Evolutionary conservation across 2,888 invertebrate species (phyloP).

Genomic region (Tipula helvola): DNA sequence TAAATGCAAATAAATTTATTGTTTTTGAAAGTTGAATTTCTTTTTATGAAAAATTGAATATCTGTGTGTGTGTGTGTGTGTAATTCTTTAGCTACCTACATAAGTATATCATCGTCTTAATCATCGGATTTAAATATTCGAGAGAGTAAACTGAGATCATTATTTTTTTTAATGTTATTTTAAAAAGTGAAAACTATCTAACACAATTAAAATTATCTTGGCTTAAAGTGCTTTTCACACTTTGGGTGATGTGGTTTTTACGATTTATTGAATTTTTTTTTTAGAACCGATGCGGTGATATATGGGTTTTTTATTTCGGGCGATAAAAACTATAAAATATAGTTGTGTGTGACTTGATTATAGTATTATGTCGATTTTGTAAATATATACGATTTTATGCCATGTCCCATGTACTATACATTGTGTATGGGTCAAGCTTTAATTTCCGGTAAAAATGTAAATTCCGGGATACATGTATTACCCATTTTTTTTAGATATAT

Average conservation of each 20-base stretch:
- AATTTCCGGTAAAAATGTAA: background rate
- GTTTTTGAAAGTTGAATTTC: background rate
- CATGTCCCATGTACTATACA: background rate
- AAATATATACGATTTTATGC: background rate
- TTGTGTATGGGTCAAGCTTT: background rate
- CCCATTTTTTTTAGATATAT: background rate
- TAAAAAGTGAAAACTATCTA: background rate
- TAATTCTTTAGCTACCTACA: background rate
- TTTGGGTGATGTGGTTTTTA: background rate
- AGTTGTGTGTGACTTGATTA: background rate
- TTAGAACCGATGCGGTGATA: background rate
- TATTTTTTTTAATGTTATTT: background rate
- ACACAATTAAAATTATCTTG: background rate
- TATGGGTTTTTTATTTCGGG: background rate
- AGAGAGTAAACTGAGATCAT: background rate
- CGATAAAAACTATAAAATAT: background rate
- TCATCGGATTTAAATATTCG: background rate
- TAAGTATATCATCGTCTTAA: background rate
- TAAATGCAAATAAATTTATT: background rate
- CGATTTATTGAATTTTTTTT: background rate
- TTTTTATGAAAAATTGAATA: background rate
- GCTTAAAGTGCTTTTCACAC: background rate
- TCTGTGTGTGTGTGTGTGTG: background rate
- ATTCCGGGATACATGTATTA: background rate
- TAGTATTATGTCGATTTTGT: background rate